Percentiles rank a stretch among this genome's conserved stretches.
Evolutionary conservation across 2,113 vertebrate species (phyloP).

Genomic region (Phylloscopus whistleri): DNA sequence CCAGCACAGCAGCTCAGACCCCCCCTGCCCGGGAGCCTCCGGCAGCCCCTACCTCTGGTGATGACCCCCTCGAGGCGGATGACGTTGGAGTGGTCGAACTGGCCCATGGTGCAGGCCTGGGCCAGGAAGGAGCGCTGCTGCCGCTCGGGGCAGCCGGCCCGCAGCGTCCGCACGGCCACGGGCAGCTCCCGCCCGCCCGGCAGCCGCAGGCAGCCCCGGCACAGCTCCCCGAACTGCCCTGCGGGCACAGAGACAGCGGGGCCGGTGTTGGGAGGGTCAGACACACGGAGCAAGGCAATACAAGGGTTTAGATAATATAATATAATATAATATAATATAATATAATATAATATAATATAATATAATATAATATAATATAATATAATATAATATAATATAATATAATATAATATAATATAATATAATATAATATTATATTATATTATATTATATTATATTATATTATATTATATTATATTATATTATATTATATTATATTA

Average conservation of each 20-base stretch:
- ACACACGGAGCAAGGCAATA: too few species aligned
- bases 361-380: too few species aligned
- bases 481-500: too few species aligned
- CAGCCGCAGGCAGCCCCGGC: constrained; percentile 87
- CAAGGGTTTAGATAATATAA: too few species aligned
- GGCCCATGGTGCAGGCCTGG: constrained; percentile 88
- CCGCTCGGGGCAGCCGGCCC: constrained; percentile 84
- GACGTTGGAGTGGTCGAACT: constrained; percentile 92
- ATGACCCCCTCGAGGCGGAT: constrained; percentile 91
- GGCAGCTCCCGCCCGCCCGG: constrained; percentile 90
- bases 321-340: too few species aligned
- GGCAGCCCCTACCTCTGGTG: constrained; percentile 79
- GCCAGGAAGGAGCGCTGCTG: constrained; percentile 86
- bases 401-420: too few species aligned
- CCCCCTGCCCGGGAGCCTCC: background rate
- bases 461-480: too few species aligned
- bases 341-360: too few species aligned
- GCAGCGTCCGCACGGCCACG: constrained; percentile 86
- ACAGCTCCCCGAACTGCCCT: constrained; percentile 92
- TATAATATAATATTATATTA: too few species aligned
- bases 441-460: too few species aligned
- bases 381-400: too few species aligned
- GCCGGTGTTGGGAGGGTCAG: too few species aligned
- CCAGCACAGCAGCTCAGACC: accelerated
- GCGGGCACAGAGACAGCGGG: background rate